A percentile compares a stretch with the other conserved stretches of the same genome.
phyloP scores from a whole-genome alignment of 2,797 vertebrate genomes.

The Rhynchonycteris naso region DNA sequence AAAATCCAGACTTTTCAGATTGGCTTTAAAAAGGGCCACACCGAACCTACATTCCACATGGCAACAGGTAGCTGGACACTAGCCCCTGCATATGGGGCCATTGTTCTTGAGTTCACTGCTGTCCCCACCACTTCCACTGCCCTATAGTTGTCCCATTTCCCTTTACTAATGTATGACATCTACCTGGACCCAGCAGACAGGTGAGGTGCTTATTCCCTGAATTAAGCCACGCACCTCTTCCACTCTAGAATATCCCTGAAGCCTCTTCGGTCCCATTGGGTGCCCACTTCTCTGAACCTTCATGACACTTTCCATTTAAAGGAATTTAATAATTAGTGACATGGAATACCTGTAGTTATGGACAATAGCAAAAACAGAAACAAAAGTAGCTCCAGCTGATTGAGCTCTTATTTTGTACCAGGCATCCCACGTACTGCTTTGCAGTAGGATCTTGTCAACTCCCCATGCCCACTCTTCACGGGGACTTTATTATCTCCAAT shows the following conservation, averaged over 20 bases:
- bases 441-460: background rate
- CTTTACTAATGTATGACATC: rapidly evolving
- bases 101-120: background rate
- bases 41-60: background rate
- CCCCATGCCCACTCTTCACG: background rate
- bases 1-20: background rate
- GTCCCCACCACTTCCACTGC: rapidly evolving
- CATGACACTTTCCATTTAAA: background rate
- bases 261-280: rapidly evolving
- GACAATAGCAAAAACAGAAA: background rate
- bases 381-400: background rate
- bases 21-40: background rate
- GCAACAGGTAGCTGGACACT: rapidly evolving
- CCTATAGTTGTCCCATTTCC: rapidly evolving
- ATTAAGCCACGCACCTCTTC: background rate
- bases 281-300: background rate
- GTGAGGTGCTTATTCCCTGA: background rate
- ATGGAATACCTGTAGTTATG: background rate
- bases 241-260: background rate
- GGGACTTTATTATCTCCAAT: background rate
- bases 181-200: background rate
- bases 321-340: background rate
- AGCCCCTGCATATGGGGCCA: background rate
- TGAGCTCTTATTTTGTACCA: background rate
- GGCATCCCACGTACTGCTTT: background rate